phyloP scores from a whole-genome alignment of 2,888 invertebrate species.

The Trachelus stipa region DNA sequence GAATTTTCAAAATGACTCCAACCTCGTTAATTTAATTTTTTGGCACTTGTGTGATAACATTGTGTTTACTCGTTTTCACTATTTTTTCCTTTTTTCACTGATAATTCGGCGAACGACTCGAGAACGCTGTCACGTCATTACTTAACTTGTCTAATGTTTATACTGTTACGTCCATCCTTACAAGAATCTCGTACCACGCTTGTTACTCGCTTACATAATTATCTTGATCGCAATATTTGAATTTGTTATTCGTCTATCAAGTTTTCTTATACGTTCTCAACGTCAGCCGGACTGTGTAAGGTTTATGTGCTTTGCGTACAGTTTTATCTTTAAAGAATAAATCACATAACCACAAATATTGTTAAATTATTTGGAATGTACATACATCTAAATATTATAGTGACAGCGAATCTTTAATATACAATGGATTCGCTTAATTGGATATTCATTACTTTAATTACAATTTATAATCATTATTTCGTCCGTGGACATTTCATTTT shows the following conservation, averaged over 20 bases:
- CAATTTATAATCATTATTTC: background rate
- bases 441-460: background rate
- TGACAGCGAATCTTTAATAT: background rate
- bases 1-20: background rate
- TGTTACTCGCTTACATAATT: background rate
- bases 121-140: background rate
- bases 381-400: background rate
- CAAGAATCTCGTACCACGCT: background rate
- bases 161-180: background rate
- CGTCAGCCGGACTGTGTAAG: background rate
- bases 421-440: background rate
- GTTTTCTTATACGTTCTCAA: background rate
- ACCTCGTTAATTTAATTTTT: background rate
- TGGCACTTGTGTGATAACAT: background rate
- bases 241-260: background rate
- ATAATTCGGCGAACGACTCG: background rate
- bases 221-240: background rate
- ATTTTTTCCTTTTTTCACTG: background rate
- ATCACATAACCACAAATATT: background rate
- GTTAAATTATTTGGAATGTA: background rate
- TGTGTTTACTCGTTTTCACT: background rate
- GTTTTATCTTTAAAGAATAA: background rate
- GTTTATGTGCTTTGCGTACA: background rate
- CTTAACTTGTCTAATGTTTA: background rate
- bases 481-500: background rate